Evolutionary conservation across 92 coral and sea anemone genomes (phyloP).

Genomic region (Phenganax marumi): DNA sequence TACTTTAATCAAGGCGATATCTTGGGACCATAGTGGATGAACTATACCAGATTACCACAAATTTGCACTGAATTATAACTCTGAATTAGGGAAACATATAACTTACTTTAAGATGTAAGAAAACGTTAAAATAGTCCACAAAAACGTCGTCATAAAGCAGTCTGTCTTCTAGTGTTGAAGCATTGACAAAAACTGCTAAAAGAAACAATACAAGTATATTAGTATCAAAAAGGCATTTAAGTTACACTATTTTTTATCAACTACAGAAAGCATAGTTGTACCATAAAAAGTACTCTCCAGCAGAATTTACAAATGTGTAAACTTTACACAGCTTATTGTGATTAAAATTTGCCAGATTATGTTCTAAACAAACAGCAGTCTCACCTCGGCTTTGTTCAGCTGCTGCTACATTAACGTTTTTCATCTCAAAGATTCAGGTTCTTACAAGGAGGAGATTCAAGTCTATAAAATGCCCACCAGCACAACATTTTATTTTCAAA

Average conservation of each 20-base stretch:
- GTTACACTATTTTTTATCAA: too few relatives aligned
- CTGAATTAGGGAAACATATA: not conserved
- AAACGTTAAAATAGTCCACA: slow-evolving; percentile 93
- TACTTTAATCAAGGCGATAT: too few relatives aligned
- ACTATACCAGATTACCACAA: too few relatives aligned
- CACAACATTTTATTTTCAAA: not conserved
- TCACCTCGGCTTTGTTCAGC: slow-evolving; percentile 12
- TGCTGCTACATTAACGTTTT: not conserved
- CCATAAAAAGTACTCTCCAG: too few relatives aligned
- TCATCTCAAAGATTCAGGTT: not conserved
- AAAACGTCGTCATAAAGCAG: slow-evolving; percentile 86
- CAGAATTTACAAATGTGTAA: too few relatives aligned
- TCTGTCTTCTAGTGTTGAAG: slow-evolving; percentile 76
- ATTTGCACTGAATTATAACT: too few relatives aligned
- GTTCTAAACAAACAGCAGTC: slow-evolving; percentile 5
- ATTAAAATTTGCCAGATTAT: slow-evolving; percentile 10
- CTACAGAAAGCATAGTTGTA: too few relatives aligned
- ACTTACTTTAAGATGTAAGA: slow-evolving; percentile 79
- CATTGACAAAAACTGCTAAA: slow-evolving; percentile 25
- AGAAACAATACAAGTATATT: not conserved
- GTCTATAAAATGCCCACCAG: not conserved
- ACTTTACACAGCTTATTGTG: slow-evolving; percentile 19
- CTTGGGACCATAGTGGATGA: too few relatives aligned
- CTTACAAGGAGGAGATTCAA: not conserved
- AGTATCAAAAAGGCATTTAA: too few relatives aligned